Conservation (phyloP, 2,888 invertebrate species). For the Eupithecia subumbrata region DNA sequence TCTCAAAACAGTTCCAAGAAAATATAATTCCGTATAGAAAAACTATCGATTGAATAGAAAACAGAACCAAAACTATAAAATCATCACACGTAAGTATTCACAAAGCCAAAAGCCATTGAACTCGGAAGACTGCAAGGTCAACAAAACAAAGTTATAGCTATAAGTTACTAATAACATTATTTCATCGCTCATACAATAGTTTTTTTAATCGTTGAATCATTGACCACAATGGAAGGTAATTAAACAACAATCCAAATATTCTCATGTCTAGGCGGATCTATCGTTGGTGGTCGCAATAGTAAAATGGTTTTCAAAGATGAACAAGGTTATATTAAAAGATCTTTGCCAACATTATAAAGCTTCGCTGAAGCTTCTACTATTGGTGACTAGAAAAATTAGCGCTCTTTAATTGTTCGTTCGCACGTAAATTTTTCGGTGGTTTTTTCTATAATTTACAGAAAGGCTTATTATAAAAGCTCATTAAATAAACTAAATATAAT, state of each 20-base stretch:
- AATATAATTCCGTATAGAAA: too few relatives aligned
- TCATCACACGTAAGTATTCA: slow-evolving; percentile 5
- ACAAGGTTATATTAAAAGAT: slow-evolving; percentile 16
- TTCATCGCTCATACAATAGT: slow-evolving; percentile 47
- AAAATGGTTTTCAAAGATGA: slow-evolving; percentile 58
- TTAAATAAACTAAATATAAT: too few relatives aligned
- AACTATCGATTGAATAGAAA: background rate
- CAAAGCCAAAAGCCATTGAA: slow-evolving; percentile 38
- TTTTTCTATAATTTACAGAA: background rate
- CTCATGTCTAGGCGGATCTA: slow-evolving; percentile 72
- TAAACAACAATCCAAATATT: slow-evolving; percentile 81
- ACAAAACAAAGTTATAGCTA: slow-evolving; percentile 37
- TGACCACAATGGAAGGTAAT: slow-evolving; percentile 80
- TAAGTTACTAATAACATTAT: slow-evolving; percentile 36
- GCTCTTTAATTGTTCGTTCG: background rate
- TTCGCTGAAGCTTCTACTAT: slow-evolving; percentile 45
- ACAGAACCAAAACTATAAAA: background rate
- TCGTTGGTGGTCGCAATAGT: slow-evolving; percentile 79
- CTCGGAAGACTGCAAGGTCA: slow-evolving; percentile 41
- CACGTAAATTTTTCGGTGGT: background rate
- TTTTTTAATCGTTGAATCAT: slow-evolving; percentile 54
- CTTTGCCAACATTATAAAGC: slow-evolving; percentile 49
- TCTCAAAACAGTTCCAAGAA: too few relatives aligned
- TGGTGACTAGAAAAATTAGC: background rate
- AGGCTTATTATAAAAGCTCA: background rate